A percentile compares a stretch with the other conserved stretches of the same genome.
Evolutionary conservation across 2,888 invertebrate genomes (phyloP).

Genomic region (Heteromyza rotundicornis): DNA sequence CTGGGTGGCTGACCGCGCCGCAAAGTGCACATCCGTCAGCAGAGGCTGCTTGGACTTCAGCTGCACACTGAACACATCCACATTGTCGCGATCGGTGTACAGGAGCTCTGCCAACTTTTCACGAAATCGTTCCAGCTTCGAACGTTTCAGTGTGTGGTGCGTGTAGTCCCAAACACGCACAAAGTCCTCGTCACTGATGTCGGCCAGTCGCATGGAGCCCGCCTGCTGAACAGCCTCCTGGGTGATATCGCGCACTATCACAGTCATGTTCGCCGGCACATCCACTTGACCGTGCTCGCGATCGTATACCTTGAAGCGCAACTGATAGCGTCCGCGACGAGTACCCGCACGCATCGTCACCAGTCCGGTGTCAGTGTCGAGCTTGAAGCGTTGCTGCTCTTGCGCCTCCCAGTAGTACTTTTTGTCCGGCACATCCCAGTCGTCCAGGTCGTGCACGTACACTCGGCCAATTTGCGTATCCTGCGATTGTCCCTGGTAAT

Average conservation of each 20-base stretch:
- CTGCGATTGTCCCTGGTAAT: conserved; percentile 89
- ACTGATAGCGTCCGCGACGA: conserved; percentile 81
- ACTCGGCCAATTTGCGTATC: conserved; percentile 92
- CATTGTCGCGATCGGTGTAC: conserved; percentile 83
- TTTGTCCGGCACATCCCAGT: conserved; percentile 98
- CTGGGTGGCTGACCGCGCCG: conserved; percentile 82
- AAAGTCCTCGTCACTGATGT: conserved; percentile 94
- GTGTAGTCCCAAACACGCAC: conserved; percentile 93
- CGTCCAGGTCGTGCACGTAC: conserved; percentile 95
- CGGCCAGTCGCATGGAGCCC: conserved; percentile 89
- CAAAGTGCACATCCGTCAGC: conserved; percentile 88
- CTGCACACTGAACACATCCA: conserved; percentile 96
- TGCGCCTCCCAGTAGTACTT: conserved; percentile 91
- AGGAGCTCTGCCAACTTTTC: conserved; percentile 85
- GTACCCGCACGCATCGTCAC: conserved; percentile 94
- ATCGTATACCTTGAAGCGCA: conserved; percentile 87
- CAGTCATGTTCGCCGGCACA: conserved; percentile 92
- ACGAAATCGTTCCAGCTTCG: conserved; percentile 86
- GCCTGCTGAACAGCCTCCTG: conserved; percentile 94
- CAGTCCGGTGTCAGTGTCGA: conserved; percentile 91
- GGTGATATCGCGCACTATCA: conserved; percentile 90
- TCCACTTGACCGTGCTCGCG: conserved; percentile 92
- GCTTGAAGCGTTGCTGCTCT: conserved; percentile 84
- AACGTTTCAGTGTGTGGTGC: conserved; percentile 79
- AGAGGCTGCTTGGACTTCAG: conserved; percentile 81